A percentile compares a stretch with the other conserved stretches of the same genome.
These are phyloP conservation scores for Aptenodytes forsteri DNA, from an alignment of 2,113 vertebrate genomes.

Conservation along the genomic window DNA sequence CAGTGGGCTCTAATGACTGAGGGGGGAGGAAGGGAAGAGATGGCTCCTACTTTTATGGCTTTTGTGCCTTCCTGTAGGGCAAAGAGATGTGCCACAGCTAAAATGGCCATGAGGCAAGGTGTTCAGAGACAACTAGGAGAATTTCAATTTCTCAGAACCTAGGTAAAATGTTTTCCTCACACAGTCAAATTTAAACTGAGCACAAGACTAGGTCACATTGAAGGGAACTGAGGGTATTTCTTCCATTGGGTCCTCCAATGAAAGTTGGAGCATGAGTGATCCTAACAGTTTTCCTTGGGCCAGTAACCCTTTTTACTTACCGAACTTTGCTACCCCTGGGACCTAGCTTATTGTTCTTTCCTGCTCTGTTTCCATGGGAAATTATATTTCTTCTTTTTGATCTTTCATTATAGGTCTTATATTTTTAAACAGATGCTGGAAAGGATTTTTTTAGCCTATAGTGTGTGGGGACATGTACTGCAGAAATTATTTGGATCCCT, in stretches of 20 bases:
- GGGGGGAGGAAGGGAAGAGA: background rate
- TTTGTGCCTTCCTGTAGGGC: background rate
- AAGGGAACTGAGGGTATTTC: background rate
- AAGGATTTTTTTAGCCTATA: background rate
- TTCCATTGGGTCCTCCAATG: rapidly evolving
- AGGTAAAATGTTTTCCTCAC: background rate
- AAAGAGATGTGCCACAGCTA: background rate
- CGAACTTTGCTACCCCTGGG: background rate
- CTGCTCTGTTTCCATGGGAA: background rate
- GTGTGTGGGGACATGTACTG: background rate
- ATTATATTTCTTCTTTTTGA: background rate
- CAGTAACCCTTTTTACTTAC: background rate
- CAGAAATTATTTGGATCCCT: background rate
- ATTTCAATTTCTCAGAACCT: background rate
- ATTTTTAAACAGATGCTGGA: background rate
- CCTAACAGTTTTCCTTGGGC: background rate
- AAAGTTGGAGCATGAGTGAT: background rate
- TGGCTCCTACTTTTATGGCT: background rate
- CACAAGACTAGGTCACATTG: background rate
- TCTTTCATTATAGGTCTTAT: background rate
- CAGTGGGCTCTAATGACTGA: background rate
- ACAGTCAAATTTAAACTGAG: background rate
- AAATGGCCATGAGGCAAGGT: background rate
- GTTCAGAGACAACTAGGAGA: background rate
- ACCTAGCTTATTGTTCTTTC: background rate